phyloP scores from a whole-genome alignment of 2,113 vertebrate species.

The Micronisus gabar region DNA sequence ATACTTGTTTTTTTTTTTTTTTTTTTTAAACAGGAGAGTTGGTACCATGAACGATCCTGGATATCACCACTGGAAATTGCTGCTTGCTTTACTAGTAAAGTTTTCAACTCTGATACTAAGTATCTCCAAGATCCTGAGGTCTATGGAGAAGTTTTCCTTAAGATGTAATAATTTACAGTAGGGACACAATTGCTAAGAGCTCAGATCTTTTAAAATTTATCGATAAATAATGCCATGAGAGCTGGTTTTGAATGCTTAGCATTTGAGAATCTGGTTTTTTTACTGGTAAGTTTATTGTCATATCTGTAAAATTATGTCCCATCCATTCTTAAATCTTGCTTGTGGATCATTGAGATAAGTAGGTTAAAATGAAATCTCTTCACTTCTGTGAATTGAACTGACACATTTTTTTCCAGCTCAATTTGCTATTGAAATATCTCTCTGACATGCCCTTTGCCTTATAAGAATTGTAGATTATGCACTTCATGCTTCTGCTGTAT shows the following conservation, averaged over 20 bases:
- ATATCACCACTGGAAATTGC: neutral
- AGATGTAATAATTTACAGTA: neutral
- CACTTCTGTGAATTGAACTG: conserved; percentile 18
- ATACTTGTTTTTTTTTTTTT: neutral
- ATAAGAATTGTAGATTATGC: conserved; percentile 23
- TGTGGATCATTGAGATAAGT: neutral
- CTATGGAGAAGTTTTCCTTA: neutral
- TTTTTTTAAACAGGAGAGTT: neutral
- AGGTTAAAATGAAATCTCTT: conserved; percentile 25
- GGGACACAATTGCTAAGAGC: neutral
- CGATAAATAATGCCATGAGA: neutral
- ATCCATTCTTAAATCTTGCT: neutral
- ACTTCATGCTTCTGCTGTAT: neutral
- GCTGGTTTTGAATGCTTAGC: neutral
- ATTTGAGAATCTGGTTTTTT: neutral
- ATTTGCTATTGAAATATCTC: conserved; percentile 10
- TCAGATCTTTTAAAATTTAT: neutral
- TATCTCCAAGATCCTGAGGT: neutral
- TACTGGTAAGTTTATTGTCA: neutral
- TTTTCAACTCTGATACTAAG: neutral
- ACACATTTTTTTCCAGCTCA: conserved; percentile 4
- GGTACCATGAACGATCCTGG: neutral
- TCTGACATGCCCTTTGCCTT: conserved; percentile 24
- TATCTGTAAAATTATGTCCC: neutral
- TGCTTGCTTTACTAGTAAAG: neutral